Conservation (phyloP, 2,113 vertebrate genomes). For the Sebastes fasciatus region DNA sequence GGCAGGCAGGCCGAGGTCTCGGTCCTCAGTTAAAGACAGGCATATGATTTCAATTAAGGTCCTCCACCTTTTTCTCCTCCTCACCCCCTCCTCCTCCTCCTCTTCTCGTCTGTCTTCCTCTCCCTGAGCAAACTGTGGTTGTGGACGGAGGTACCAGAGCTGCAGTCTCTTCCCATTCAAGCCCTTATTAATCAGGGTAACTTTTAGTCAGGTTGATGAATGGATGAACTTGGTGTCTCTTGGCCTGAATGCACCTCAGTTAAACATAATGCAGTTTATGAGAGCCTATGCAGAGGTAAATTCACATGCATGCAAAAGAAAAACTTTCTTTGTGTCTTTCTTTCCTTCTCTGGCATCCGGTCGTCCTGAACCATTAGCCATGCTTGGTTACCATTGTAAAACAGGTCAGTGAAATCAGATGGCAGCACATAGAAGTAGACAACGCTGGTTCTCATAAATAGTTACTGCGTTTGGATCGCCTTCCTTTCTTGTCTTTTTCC, state of each 20-base stretch:
- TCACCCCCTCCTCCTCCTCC: background rate
- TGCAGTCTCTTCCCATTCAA: conserved; percentile 20
- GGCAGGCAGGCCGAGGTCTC: conserved; percentile 41
- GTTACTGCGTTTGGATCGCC: conserved; percentile 16
- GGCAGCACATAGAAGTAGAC: conserved; percentile 30
- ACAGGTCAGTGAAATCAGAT: conserved; percentile 64
- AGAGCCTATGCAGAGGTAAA: background rate
- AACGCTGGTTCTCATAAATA: conserved; percentile 58
- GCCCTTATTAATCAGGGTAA: conserved; percentile 44
- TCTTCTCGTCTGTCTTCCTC: conserved; percentile 14
- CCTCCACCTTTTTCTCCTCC: conserved; percentile 53
- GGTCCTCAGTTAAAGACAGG: conserved; percentile 40
- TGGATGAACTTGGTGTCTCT: conserved; percentile 14
- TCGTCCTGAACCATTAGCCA: conserved; percentile 63
- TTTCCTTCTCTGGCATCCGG: conserved; percentile 18
- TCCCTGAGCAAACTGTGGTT: conserved; percentile 30
- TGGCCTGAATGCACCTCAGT: conserved; percentile 13
- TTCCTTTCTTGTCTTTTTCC: background rate
- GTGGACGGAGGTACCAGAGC: conserved; percentile 28
- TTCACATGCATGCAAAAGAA: background rate
- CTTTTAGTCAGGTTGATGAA: conserved; percentile 60
- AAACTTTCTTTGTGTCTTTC: conserved; percentile 16
- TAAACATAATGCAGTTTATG: background rate
- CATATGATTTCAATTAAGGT: conserved; percentile 82
- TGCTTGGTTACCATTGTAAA: conserved; percentile 68